Conservation (phyloP, 2,888 invertebrate genomes). For the Synanthedon formicaeformis region DNA sequence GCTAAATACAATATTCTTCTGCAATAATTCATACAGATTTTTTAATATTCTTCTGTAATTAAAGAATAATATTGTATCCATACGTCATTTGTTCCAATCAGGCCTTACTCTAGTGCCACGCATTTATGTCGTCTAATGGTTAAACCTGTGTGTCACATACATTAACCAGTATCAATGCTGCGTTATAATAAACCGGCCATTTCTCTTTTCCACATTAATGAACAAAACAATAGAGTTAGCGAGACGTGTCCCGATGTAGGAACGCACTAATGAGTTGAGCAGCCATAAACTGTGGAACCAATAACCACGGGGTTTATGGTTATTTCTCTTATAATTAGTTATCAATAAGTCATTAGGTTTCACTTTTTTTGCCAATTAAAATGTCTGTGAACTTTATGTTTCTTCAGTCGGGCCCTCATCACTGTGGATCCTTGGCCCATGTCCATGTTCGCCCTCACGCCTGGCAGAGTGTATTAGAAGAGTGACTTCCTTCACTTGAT, state of each 20-base stretch:
- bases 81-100: too few relatives aligned
- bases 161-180: background rate
- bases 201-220: constrained; percentile 36
- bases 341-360: background rate
- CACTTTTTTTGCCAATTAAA: background rate
- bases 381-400: too few relatives aligned
- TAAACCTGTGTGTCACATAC: background rate
- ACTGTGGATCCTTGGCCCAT: too few relatives aligned
- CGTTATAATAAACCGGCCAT: constrained; percentile 4
- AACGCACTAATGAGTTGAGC: background rate
- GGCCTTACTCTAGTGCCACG: too few relatives aligned
- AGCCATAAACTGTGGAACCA: background rate
- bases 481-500: too few relatives aligned
- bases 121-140: background rate
- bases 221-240: constrained; percentile 23
- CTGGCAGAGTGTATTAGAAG: too few relatives aligned
- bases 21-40: too few relatives aligned
- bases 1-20: too few relatives aligned
- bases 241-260: background rate
- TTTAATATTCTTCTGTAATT: too few relatives aligned
- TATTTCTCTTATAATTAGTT: background rate
- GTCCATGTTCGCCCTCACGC: too few relatives aligned
- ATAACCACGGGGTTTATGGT: background rate
- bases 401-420: too few relatives aligned
- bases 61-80: too few relatives aligned